Evolutionary conservation across 2,888 invertebrate species (phyloP), one percentile per base, ranked within the genome.

Genomic region (Merodon equestris): DNA sequence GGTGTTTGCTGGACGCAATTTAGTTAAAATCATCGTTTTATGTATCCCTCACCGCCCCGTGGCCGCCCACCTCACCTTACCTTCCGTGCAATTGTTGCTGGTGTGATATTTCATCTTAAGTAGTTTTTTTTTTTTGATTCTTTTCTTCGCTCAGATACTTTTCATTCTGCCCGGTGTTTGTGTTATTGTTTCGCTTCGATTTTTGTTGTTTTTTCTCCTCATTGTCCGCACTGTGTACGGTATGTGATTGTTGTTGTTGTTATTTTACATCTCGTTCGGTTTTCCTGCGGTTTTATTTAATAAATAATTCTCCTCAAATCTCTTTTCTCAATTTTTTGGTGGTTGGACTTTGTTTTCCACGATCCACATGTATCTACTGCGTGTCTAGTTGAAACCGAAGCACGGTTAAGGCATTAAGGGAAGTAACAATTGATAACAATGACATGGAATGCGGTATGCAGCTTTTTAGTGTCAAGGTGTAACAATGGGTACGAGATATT

Each of bases 401-500:
- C 9, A 34, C n/a, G 38, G 36, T 19, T n/a, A 47, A 67, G 53
- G 45, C 36, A 79, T 63, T 64, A 79, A 63, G 47, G 66, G 60
- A 66, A 61, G 40, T 40, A 67, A 67, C 71, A 77, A 63, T 66
- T 64, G 75, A 53, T 53, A 38, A 75, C 70, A 68, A 77, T 68
- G 73, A 60, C 50, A 66, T 67, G 67, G 76, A 77, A 77, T 77
- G 77, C 53, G 79, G 74, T 74, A 70, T 79, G 79, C 68, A 70
- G 79, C 79, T 79, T 79, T 79, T 79, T 74, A 74, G 79, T 79
- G 79, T 79, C 79, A 79, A 79, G 74, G 68, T 60, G 74, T 63
- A 74, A 79, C 79, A 79, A 79, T 74, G 64, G 51, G 57, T 27
- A 15, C 54, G 56, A 63, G 40, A 56, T 61, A 67, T 68, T 68